Evolutionary conservation across 2,797 vertebrate genomes (phyloP).

Genomic region (Tragopan temminckii): DNA sequence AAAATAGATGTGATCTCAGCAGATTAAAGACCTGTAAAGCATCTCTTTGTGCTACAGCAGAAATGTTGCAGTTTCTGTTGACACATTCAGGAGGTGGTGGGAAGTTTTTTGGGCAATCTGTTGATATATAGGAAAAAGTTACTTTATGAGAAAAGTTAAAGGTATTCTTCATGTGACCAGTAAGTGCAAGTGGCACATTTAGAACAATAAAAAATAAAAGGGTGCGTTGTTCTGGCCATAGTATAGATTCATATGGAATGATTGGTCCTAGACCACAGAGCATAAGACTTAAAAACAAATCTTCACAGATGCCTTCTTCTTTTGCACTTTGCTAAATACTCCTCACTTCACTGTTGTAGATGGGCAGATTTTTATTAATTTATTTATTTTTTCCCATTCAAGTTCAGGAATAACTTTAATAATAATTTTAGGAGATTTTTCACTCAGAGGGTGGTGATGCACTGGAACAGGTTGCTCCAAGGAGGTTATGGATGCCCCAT

Average conservation of each 20-base stretch:
- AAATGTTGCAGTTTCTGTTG: neutral
- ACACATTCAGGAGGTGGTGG: accelerated
- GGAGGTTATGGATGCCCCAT: no score
- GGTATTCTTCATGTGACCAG: neutral
- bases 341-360: neutral
- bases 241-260: neutral
- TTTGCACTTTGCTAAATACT: neutral
- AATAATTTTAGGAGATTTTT: no score
- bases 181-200: neutral
- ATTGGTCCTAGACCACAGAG: neutral
- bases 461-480: no score
- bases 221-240: neutral
- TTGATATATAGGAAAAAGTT: neutral
- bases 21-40: neutral
- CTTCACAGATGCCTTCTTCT: neutral
- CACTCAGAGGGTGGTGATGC: no score
- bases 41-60: neutral
- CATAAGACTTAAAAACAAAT: neutral
- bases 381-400: neutral
- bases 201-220: neutral
- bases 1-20: neutral
- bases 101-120: neutral
- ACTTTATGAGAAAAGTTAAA: neutral
- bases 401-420: neutral
- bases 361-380: neutral